These are phyloP conservation scores for Spilogale gracilis DNA, from an alignment of 2,113 vertebrate species.

Conservation along the genomic window DNA sequence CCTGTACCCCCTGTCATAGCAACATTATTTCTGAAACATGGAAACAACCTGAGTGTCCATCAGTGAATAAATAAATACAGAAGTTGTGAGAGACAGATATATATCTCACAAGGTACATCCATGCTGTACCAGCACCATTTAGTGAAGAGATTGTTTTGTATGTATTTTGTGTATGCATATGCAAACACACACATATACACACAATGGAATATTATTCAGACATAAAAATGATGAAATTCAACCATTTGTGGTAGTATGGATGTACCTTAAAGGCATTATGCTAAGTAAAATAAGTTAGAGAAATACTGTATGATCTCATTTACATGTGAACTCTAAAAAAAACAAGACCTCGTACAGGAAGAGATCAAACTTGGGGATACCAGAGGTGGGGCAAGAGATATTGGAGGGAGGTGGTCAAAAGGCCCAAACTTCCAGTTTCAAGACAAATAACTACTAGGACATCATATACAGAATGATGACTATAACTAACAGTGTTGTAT, in stretches of 20 bases:
- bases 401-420: not conserved
- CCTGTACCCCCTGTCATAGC: not conserved
- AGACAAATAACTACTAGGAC: not conserved
- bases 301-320: not conserved
- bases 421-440: not conserved
- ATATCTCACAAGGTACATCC: too few species aligned
- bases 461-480: not conserved
- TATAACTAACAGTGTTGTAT: not conserved
- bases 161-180: too few species aligned
- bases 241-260: not conserved
- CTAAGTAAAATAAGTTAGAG: not conserved
- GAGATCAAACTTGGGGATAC: not conserved
- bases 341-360: not conserved
- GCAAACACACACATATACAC: too few species aligned
- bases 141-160: too few species aligned
- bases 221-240: not conserved
- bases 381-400: not conserved
- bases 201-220: not conserved
- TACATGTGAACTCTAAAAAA: not conserved
- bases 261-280: not conserved
- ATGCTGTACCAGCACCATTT: too few species aligned
- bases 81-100: not conserved
- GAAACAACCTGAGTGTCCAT: not conserved
- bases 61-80: not conserved
- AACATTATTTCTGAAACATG: not conserved